Evolutionary conservation across 2,888 invertebrate species (phyloP), one percentile per base, ranked within the genome.

Genomic region (Aphelenchoides bicaudatus): DNA sequence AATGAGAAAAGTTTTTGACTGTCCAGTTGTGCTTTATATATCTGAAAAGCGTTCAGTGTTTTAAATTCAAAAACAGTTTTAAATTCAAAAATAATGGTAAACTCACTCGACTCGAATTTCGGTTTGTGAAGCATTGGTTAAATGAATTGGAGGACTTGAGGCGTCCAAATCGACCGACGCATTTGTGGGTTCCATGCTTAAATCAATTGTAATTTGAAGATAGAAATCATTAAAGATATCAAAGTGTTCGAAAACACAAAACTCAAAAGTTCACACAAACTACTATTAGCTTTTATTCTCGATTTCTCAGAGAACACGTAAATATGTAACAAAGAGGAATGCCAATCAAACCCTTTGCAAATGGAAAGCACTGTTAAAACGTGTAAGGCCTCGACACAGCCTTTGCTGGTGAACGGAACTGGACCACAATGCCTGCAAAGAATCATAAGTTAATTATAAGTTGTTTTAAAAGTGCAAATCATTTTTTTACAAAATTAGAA

Each of bases 11-110:
- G 61, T 77, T 74, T 61, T 78, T 79, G 47, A 79, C 79, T n/a
- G 78, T 78, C 79, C 79, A 79, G 21, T 71, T 72, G 59, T 79
- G 78, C 52, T 73, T 75, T 3, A 79, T 72, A 59, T 75, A 73
- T 72, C 76, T 39, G 43, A 43, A 19, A 25, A 19, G 43, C n/a
- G 13, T n/a, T 6, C 19, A 16, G 34, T 4, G 19, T 16, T 8
- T 19, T 10, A 16, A 53, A 39, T 19, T 5, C 31, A 19, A 6
- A 25, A 1, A 30, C 2, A 39, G 30, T 19, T 16, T 16, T 19
- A 43, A 25, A 21, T 19, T 4, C 23, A 29, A 30, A n/a, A n/a
- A n/a, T n/a, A n/a, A n/a, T n/a, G n/a, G n/a, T n/a, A n/a, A n/a
- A n/a, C n/a, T 39, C 73, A 73, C 66, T 78, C 78, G 2, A 79